Percentiles rank a stretch among this genome's conserved stretches.
Conservation (phyloP, 2,113 vertebrate genomes). For the Pangasianodon gigas region DNA sequence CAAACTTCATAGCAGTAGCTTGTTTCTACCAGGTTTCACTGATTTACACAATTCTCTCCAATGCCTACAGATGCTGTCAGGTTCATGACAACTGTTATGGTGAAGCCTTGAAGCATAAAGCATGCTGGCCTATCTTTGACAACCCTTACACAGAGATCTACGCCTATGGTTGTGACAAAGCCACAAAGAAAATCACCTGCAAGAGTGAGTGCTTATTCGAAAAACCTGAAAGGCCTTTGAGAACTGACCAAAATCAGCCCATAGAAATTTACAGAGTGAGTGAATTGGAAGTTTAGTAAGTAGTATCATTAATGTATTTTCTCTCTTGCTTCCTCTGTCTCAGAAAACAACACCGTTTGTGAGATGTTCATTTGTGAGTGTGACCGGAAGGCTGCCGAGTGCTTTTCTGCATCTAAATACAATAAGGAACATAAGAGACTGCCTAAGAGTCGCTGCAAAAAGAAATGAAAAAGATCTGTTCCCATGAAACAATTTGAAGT, state of each 20-base stretch:
- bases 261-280: neutral
- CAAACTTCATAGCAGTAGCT: neutral
- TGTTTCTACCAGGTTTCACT: neutral
- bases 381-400: slow-evolving; percentile 79
- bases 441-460: slow-evolving; percentile 64
- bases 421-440: slow-evolving; percentile 57
- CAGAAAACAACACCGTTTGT: slow-evolving; percentile 75
- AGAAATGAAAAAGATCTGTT: neutral
- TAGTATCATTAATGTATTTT: neutral
- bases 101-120: slow-evolving; percentile 22
- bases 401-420: slow-evolving; percentile 75
- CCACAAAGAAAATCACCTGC: slow-evolving; percentile 63
- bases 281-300: neutral
- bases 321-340: neutral
- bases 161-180: slow-evolving; percentile 62
- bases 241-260: neutral
- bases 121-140: slow-evolving; percentile 67
- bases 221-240: neutral
- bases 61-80: slow-evolving; percentile 76
- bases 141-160: slow-evolving; percentile 76
- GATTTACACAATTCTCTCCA: neutral
- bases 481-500: neutral
- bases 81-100: slow-evolving; percentile 75
- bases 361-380: slow-evolving; percentile 85
- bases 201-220: slow-evolving; percentile 59